These are phyloP conservation scores for Ips typographus DNA, from an alignment of 1,140 invertebrate species.

Conservation along the genomic window DNA sequence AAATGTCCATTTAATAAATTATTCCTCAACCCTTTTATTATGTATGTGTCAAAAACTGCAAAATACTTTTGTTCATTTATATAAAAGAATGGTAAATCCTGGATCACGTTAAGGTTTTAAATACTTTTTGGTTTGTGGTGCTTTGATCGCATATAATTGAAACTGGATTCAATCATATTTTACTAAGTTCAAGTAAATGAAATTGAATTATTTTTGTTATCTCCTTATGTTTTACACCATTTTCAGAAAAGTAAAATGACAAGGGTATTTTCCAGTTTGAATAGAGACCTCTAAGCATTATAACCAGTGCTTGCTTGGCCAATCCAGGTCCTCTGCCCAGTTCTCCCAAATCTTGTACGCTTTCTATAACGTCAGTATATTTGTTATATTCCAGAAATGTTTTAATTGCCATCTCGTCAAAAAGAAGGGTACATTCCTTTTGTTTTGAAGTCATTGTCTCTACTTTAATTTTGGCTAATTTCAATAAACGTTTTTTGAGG, in stretches of 20 bases:
- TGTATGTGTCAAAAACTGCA: no score
- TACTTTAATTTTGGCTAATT: not conserved
- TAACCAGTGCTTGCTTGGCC: constrained; percentile 23
- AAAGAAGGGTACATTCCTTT: constrained; percentile 3
- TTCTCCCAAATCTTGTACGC: constrained; percentile 26
- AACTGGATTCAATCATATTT: no score
- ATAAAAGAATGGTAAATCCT: no score
- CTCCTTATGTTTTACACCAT: not conserved
- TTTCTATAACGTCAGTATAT: constrained; percentile 16
- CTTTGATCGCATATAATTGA: no score
- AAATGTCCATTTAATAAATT: no score
- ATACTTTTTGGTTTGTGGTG: no score
- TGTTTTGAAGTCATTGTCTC: constrained; percentile 1
- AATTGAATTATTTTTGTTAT: no score
- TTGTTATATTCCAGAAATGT: not conserved
- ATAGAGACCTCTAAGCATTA: constrained; percentile 27
- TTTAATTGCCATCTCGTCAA: constrained; percentile 30
- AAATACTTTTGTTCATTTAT: no score
- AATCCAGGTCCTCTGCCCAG: constrained; percentile 5
- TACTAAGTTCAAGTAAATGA: no score
- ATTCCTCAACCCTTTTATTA: no score
- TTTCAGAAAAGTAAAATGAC: constrained; percentile 13
- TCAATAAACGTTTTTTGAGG: no score
- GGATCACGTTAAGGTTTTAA: no score
- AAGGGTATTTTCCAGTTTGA: constrained; percentile 23